phyloP scores from a whole-genome alignment of 2,888 invertebrate species.

The Lasioglossum lativentre region DNA sequence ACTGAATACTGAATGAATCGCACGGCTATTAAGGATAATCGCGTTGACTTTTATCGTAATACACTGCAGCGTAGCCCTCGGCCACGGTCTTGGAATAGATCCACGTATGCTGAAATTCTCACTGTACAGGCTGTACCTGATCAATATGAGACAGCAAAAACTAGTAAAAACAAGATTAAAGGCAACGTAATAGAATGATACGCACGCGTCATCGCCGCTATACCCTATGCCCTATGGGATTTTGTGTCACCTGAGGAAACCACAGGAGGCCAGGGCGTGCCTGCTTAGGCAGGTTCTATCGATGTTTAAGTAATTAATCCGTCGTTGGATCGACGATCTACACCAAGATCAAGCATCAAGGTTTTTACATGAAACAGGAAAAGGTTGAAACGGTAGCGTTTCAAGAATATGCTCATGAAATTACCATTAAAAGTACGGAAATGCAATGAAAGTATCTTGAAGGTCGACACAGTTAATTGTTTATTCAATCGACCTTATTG shows the following conservation, averaged over 20 bases:
- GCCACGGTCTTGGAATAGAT: slow-evolving; percentile 31
- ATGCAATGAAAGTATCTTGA: background rate
- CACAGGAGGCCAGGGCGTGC: background rate
- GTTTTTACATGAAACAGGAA: background rate
- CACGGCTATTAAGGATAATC: slow-evolving; percentile 19
- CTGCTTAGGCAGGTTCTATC: background rate
- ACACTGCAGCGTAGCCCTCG: background rate
- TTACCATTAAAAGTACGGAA: background rate
- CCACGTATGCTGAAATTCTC: slow-evolving; percentile 39
- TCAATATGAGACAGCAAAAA: slow-evolving; percentile 42
- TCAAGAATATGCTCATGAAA: background rate
- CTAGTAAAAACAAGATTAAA: slow-evolving; percentile 45
- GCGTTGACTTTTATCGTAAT: background rate
- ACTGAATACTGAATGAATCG: slow-evolving; percentile 30
- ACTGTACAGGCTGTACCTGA: slow-evolving; percentile 13
- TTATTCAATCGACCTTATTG: background rate
- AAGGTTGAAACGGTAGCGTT: background rate
- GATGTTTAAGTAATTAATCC: slow-evolving; percentile 7
- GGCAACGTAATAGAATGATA: slow-evolving; percentile 35
- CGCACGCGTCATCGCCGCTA: slow-evolving; percentile 29
- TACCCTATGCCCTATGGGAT: background rate
- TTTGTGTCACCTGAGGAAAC: slow-evolving; percentile 25
- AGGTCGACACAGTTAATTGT: background rate
- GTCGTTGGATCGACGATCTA: background rate
- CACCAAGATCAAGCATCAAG: background rate